Evolutionary conservation across 2,797 vertebrate species (phyloP).

Genomic region (Catharus ustulatus): DNA sequence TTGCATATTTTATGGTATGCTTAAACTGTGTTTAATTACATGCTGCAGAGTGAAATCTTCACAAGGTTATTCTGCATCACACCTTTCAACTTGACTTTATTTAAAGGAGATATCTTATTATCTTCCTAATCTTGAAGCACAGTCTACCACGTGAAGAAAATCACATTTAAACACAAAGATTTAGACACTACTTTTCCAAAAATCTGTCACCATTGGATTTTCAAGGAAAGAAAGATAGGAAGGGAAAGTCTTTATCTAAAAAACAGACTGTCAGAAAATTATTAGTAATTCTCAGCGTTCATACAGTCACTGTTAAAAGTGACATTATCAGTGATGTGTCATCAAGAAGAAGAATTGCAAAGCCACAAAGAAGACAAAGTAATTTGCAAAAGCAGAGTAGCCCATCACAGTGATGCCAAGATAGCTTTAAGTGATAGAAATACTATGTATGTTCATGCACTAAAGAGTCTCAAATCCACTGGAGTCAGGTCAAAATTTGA

Average conservation of each 20-base stretch:
- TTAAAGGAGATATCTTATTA: conserved; percentile 9
- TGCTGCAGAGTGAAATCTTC: neutral
- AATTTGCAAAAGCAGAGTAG: conserved; percentile 68
- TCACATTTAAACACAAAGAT: conserved; percentile 20
- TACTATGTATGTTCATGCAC: neutral
- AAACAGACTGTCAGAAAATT: conserved; percentile 53
- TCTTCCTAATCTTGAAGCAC: conserved; percentile 37
- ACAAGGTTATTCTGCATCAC: neutral
- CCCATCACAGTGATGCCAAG: conserved; percentile 43
- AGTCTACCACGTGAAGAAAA: conserved; percentile 5
- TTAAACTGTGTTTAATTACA: conserved; percentile 37
- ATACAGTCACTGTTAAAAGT: conserved; percentile 59
- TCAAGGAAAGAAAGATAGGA: neutral
- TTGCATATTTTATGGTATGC: neutral
- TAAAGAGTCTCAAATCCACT: conserved; percentile 1
- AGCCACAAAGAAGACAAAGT: conserved; percentile 59
- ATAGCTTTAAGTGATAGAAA: conserved; percentile 45
- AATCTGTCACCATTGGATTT: conserved; percentile 42
- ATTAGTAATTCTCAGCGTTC: conserved; percentile 60
- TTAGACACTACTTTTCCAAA: conserved; percentile 19
- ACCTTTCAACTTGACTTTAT: neutral
- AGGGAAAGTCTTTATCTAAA: conserved; percentile 17
- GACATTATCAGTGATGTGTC: conserved; percentile 66
- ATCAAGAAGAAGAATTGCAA: conserved; percentile 59
- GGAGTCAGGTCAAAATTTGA: neutral